Conservation (phyloP, 2,797 vertebrate species). For the Apogon hyalosoma region DNA sequence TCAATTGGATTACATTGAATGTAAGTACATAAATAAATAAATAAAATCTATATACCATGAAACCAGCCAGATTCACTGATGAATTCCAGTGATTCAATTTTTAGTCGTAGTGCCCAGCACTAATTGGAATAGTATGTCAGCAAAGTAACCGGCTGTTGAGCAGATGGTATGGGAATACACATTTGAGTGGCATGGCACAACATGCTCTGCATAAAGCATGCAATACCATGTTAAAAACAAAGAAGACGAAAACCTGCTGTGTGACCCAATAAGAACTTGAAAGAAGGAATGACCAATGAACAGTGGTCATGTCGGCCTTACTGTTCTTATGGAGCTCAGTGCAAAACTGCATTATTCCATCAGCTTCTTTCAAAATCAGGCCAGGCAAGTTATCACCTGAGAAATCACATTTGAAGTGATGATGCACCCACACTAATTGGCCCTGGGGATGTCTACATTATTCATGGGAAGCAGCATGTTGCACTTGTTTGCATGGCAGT, state of each 20-base stretch:
- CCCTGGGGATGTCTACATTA: conserved; percentile 55
- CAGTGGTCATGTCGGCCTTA: no score
- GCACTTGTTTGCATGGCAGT: conserved; percentile 61
- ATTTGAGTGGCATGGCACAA: conserved; percentile 43
- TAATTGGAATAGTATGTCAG: conserved; percentile 47
- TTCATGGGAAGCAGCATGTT: conserved; percentile 59
- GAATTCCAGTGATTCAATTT: no score
- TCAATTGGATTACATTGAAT: no score
- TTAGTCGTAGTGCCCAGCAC: no score
- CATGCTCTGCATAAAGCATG: conserved; percentile 25
- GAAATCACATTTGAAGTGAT: conserved; percentile 44
- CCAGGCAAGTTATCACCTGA: conserved; percentile 42
- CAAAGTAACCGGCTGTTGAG: conserved; percentile 47
- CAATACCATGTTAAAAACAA: conserved; percentile 13
- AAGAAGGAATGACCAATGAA: conserved; percentile 19
- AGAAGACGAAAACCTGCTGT: not conserved
- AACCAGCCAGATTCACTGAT: no score
- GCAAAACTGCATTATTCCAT: conserved; percentile 11
- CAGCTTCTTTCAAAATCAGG: conserved; percentile 29
- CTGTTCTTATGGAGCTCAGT: not conserved
- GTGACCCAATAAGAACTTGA: conserved; percentile 3
- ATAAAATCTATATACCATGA: no score
- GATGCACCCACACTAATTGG: conserved; percentile 55
- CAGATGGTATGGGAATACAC: conserved; percentile 61
- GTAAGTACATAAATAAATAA: no score